These are phyloP conservation scores for Acanthurus leucopareius DNA, from an alignment of 2,797 vertebrate genomes.

Conservation along the genomic window DNA sequence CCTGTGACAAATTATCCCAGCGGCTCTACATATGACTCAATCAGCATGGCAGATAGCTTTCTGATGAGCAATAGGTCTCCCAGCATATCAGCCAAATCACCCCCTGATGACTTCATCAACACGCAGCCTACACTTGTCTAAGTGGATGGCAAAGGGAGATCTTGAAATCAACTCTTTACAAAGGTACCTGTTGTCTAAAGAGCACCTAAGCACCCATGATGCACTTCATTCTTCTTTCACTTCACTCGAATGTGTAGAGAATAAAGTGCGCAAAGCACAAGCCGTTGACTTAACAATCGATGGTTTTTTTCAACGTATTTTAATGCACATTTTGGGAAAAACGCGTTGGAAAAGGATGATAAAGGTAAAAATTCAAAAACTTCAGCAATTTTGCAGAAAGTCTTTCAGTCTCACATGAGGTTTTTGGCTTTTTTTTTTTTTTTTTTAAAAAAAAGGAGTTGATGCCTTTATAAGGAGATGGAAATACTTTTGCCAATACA, in stretches of 20 bases:
- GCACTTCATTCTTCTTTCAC: slow-evolving; percentile 34
- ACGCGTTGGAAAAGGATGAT: too few species aligned
- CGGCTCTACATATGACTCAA: slow-evolving; percentile 81
- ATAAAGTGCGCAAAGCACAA: background rate
- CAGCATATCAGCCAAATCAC: slow-evolving; percentile 74
- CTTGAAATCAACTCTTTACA: slow-evolving; percentile 68
- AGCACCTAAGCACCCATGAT: slow-evolving; percentile 46
- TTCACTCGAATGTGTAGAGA: slow-evolving; percentile 13
- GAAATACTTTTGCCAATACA: too few species aligned
- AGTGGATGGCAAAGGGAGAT: slow-evolving; percentile 49
- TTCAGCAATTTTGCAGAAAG: too few species aligned
- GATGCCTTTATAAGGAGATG: too few species aligned
- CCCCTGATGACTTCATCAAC: slow-evolving; percentile 76
- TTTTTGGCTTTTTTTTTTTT: too few species aligned
- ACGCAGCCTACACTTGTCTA: slow-evolving; percentile 51
- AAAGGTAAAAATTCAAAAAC: too few species aligned
- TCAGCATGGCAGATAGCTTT: slow-evolving; percentile 77
- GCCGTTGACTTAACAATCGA: slow-evolving; percentile 6
- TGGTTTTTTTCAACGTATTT: background rate
- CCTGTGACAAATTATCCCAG: slow-evolving; percentile 84
- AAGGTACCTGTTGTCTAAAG: slow-evolving; percentile 63
- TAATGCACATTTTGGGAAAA: too few species aligned
- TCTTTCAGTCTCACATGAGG: too few species aligned
- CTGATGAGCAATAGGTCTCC: slow-evolving; percentile 78
- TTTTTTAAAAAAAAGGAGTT: too few species aligned